Evolutionary conservation across 92 coral and sea anemone genomes (phyloP), one percentile per base, ranked within the genome.

Genomic region (Phymanthus crucifer): DNA sequence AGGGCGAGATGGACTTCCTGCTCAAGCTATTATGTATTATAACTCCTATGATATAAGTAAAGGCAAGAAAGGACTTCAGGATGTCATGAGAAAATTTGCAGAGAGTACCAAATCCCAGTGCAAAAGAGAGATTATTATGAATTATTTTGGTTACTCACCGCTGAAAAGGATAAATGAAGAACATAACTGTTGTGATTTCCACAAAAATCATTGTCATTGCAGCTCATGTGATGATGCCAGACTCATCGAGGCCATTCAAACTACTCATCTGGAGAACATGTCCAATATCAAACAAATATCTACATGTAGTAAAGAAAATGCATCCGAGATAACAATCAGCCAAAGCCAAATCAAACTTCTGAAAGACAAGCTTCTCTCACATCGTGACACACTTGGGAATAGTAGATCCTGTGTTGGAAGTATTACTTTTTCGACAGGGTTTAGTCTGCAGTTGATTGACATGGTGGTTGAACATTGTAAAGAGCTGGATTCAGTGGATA

Each of bases 141-240:
- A 74, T 29, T 80, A 84, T 29, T 88, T 88, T 84, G 81, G 89
- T 13, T 76, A 79, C 69, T 34, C 56, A 4, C 38, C 54, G 34
- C 86, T 85, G 1, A 23, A 50, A n/a, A 31, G 79, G 66, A 58
- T 5, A 24, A 45, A 66, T 32, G 80, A 79, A 69, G 86, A 82
- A 3, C 92, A 84, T 75, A 48, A 32, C 9, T 84, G 88, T 73
- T 87, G 91, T 87, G 91, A 87, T 19, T 76, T 56, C 57, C 90
- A 82, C 38, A 68, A 74, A 82, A 54, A 38, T 40, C 71, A 71
- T 31, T 87, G 87, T n/a, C n/a, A n/a, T n/a, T n/a, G n/a, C n/a
- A 35, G 37, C 17, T 66, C 75, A 58, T 71, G 54, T 34, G 57
- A 32, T n/a, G 38, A 77, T 31, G 33, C 24, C n/a, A 14, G 24